Base-by-base conservation (phyloP, 2,888 invertebrate species). In the Dilophus febrilis region DNA sequence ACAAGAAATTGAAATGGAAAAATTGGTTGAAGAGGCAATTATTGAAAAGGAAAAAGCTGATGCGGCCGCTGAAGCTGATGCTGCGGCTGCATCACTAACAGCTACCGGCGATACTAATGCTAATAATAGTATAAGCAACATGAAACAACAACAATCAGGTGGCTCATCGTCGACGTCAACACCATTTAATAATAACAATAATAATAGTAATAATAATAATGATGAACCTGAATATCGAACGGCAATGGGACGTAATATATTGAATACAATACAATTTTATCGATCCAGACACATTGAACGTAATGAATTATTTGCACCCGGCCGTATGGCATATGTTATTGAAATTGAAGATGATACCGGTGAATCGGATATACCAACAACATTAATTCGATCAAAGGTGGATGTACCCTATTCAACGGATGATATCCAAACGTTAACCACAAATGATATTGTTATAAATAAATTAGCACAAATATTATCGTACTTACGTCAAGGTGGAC, bases 311-410 rank as follows among this genome's bases (percentile, higher is more conserved):
- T 98, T 97, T 64, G 77, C 83, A 2, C 85, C 94, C 0, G 90
- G 94, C 0, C 74, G 98, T 32, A 98, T 97, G 95, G 98, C 98
- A 1, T 98, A 98, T 58, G 84, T 95, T 1, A 90, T 97, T 29
- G 97, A 98, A 51, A 64, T 98, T 50, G 90, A 90, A 39, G 85
- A 85, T 47, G 90, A 91, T 42, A 69, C 87, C 47, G 75, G 76
- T 2, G 87, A 90, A 48, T 75, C 77, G 43, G 98, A 98, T 55
- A 92, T 98, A 44, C 98, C 98, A 0, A 94, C 92, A 0, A 97
- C 97, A 0, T 62, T 92, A 30, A 84, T 95, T 26, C 70, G 95
- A 39, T 92, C 91, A 47, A 85, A 90, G 57, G 84, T 85, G 1
- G 97, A 98, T 53, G 81, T 82, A 42, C 88, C 88, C 0, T 75